A percentile compares a stretch with the other conserved stretches of the same genome.
Conservation (phyloP, 2,797 vertebrate species). For the Schizothorax lantsangensis region DNA sequence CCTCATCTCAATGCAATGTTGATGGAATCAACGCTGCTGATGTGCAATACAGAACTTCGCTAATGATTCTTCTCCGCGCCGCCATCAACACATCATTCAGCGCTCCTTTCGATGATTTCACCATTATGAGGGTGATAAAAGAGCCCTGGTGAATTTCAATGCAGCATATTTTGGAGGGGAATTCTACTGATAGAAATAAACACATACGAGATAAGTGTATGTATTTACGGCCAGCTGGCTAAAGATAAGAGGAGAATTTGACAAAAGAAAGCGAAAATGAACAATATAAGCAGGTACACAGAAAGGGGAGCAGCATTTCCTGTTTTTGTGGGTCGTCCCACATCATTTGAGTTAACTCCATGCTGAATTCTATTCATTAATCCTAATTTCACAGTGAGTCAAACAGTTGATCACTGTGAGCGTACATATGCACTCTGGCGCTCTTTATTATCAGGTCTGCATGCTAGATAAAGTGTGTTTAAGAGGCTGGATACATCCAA, state of each 20-base stretch:
- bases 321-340: conserved; percentile 1
- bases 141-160: conserved; percentile 23
- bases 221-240: conserved; percentile 28
- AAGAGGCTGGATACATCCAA: conserved; percentile 49
- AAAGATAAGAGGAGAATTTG: not conserved
- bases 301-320: not conserved
- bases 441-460: conserved; percentile 50
- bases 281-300: not conserved
- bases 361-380: conserved; percentile 61
- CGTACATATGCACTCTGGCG: conserved; percentile 17
- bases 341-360: conserved; percentile 53
- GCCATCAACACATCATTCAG: conserved; percentile 46
- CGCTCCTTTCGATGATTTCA: conserved; percentile 33
- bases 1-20: conserved; percentile 47
- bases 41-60: conserved; percentile 39
- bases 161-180: conserved; percentile 20
- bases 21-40: conserved; percentile 39
- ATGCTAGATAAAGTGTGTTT: conserved; percentile 47
- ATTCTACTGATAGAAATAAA: conserved; percentile 52
- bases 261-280: not conserved
- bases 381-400: conserved; percentile 60
- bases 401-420: conserved; percentile 50
- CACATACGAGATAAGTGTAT: conserved; percentile 28
- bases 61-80: conserved; percentile 32
- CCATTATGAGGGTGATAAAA: conserved; percentile 36